Evolutionary conservation across 2,113 vertebrate species (phyloP).

Genomic region (Chinchilla lanigera): DNA sequence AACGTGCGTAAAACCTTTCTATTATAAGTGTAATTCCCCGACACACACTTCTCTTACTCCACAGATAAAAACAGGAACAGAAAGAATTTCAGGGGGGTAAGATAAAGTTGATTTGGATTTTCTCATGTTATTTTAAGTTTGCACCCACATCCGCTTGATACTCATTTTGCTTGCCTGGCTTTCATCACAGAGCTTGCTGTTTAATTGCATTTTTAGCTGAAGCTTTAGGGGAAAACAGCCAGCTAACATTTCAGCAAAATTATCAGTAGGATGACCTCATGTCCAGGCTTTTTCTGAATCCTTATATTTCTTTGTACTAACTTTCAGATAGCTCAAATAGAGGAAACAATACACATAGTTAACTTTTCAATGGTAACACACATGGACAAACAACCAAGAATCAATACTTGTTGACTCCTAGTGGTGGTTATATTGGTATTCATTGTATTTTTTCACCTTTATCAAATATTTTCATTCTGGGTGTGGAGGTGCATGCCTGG

Average conservation of each 20-base stretch:
- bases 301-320: neutral
- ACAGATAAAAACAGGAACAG: conserved; percentile 28
- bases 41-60: neutral
- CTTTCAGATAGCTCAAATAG: neutral
- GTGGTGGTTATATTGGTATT: neutral
- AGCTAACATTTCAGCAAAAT: neutral
- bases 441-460: neutral
- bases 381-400: neutral
- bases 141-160: conserved; percentile 10
- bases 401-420: neutral
- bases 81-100: neutral
- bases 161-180: conserved; percentile 57
- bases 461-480: neutral
- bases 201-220: conserved; percentile 31
- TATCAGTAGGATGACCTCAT: neutral
- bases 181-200: conserved; percentile 47
- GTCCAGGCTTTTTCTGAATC: conserved; percentile 7
- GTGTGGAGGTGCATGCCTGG: neutral
- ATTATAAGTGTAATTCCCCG: neutral
- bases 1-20: neutral
- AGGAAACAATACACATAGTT: neutral
- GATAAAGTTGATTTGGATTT: conserved; percentile 56
- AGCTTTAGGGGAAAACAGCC: neutral
- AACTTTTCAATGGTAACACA: neutral
- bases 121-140: conserved; percentile 58